A percentile compares a stretch with the other conserved stretches of the same genome.
Evolutionary conservation across 2,797 vertebrate species (phyloP).

Genomic region (Potorous gilbertii): DNA sequence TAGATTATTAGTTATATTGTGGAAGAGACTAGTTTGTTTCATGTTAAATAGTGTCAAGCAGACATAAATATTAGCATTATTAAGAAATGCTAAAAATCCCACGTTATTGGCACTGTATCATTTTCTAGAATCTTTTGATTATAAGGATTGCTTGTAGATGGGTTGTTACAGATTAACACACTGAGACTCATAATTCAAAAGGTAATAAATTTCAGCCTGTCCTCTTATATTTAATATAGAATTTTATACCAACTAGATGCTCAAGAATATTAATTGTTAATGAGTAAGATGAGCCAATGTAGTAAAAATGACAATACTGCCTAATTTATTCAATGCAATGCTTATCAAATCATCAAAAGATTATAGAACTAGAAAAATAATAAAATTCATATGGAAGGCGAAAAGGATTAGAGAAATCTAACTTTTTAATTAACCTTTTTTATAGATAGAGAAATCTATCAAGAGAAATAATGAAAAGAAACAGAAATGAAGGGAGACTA

Average conservation of each 20-base stretch:
- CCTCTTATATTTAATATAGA: neutral
- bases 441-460: too few relatives aligned
- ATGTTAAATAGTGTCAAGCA: too few relatives aligned
- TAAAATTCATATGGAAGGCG: neutral
- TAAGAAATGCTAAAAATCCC: too few relatives aligned
- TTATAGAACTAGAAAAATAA: neutral
- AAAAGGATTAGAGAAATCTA: too few relatives aligned
- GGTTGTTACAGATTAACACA: neutral
- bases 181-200: neutral
- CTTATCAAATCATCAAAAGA: neutral
- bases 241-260: neutral
- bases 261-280: neutral
- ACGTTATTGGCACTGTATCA: too few relatives aligned
- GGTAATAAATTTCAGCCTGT: neutral
- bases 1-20: too few relatives aligned
- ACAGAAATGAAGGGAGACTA: too few relatives aligned
- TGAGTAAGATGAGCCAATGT: neutral
- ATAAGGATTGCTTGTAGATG: neutral
- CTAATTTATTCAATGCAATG: neutral
- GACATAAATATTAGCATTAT: too few relatives aligned
- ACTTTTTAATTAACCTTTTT: too few relatives aligned
- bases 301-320: neutral
- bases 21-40: too few relatives aligned
- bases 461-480: too few relatives aligned
- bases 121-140: too few relatives aligned